A percentile compares a stretch with the other conserved stretches of the same genome.
Conservation (phyloP, 2,113 vertebrate species). For the Pituophis catenifer region DNA sequence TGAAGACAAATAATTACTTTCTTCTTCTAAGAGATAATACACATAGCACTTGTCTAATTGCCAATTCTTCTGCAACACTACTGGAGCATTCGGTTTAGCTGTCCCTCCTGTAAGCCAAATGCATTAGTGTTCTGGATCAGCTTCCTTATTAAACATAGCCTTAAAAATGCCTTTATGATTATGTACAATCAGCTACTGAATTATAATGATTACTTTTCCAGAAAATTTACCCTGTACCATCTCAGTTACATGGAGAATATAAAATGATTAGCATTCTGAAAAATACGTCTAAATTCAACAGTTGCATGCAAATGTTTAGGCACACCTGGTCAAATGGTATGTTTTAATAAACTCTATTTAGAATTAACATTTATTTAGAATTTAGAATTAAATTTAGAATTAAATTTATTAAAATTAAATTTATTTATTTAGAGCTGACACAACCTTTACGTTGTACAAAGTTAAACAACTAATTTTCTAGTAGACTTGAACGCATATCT, state of each 20-base stretch:
- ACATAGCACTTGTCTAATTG: conserved; percentile 65
- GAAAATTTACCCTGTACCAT: background rate
- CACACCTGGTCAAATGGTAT: background rate
- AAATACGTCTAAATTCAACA: conserved; percentile 30
- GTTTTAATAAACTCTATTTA: background rate
- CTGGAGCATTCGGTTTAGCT: conserved; percentile 50
- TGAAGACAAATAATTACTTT: conserved; percentile 70
- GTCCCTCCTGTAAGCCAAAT: conserved; percentile 47
- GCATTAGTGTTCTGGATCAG: conserved; percentile 56
- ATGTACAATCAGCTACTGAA: conserved; percentile 35
- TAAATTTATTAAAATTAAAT: too few species aligned
- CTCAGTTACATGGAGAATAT: conserved; percentile 25
- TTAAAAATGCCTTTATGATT: conserved; percentile 43
- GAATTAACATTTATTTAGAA: too few species aligned
- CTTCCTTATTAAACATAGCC: conserved; percentile 52
- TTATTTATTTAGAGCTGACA: background rate
- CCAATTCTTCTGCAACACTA: conserved; percentile 45
- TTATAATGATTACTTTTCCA: conserved; percentile 6
- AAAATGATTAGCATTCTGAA: conserved; percentile 40
- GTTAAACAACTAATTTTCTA: background rate
- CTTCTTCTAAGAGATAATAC: conserved; percentile 56
- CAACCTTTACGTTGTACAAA: background rate
- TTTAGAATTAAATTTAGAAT: too few species aligned
- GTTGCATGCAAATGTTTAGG: background rate
- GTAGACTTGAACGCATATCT: background rate